Conservation (phyloP, 2,888 invertebrate genomes). For the Caenorhabditis wallacei region DNA sequence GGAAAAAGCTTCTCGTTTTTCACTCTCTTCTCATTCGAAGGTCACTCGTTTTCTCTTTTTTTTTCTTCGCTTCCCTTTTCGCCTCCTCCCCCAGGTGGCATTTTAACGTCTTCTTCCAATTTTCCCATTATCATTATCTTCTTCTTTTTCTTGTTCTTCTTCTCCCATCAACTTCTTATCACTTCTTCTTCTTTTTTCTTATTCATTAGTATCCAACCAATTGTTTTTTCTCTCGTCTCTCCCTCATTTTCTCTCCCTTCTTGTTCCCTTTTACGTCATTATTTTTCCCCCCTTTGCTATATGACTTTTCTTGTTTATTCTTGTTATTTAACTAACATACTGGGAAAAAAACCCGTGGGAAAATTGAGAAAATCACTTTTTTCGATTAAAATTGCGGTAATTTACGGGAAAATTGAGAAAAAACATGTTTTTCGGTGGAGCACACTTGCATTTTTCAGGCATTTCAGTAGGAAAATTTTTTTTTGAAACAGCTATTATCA, state of each 20-base stretch:
- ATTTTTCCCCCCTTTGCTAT: too few species aligned
- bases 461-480: too few species aligned
- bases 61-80: not conserved
- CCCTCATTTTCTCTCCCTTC: not conserved
- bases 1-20: not conserved
- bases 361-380: too few species aligned
- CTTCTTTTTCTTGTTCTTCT: not conserved
- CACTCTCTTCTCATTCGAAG: constrained; percentile 27
- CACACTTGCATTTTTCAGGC: too few species aligned
- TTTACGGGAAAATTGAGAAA: too few species aligned
- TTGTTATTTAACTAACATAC: not conserved
- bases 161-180: not conserved
- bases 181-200: constrained; percentile 7
- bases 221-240: not conserved
- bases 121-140: constrained; percentile 4
- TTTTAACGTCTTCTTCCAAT: constrained; percentile 11
- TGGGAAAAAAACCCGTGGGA: not conserved
- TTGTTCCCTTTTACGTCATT: not conserved
- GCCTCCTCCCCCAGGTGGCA: constrained; percentile 21
- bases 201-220: constrained; percentile 1
- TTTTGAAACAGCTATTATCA: too few species aligned
- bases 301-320: not conserved
- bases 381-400: too few species aligned
- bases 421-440: constrained; percentile 3
- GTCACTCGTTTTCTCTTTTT: constrained; percentile 24